These are phyloP conservation scores for Listronotus bonariensis DNA, from an alignment of 1,140 invertebrate species.

Conservation along the genomic window DNA sequence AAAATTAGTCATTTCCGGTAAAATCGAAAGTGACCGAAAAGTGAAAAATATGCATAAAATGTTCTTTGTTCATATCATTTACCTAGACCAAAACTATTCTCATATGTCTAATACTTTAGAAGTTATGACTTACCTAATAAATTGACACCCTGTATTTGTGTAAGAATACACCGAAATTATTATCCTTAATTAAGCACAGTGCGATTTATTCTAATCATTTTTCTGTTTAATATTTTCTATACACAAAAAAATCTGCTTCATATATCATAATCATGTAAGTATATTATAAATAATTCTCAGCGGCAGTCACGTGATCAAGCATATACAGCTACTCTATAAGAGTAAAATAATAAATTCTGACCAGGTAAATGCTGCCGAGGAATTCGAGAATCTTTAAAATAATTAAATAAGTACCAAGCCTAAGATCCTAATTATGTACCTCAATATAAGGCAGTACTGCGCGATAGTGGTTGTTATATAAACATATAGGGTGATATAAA, in stretches of 20 bases:
- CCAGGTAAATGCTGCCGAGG: slow-evolving; percentile 10
- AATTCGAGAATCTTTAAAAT: slow-evolving; percentile 7
- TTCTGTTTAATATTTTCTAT: slow-evolving; percentile 28
- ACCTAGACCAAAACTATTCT: too few relatives aligned
- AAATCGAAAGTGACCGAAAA: too few relatives aligned
- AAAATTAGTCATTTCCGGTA: too few relatives aligned
- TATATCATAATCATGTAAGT: slow-evolving; percentile 13
- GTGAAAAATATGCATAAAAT: too few relatives aligned
- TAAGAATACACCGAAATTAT: neutral
- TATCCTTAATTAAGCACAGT: slow-evolving; percentile 26
- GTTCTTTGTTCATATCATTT: too few relatives aligned
- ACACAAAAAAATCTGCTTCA: slow-evolving; percentile 25
- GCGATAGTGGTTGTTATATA: neutral
- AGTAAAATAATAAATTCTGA: slow-evolving; percentile 35
- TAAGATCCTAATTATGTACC: slow-evolving; percentile 5
- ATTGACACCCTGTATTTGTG: too few relatives aligned
- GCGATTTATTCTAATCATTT: slow-evolving; percentile 27
- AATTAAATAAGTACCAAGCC: slow-evolving; percentile 20
- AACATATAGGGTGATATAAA: too few relatives aligned
- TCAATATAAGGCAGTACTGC: slow-evolving; percentile 15
- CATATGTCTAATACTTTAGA: too few relatives aligned
- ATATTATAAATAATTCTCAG: slow-evolving; percentile 1
- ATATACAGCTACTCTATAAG: slow-evolving; percentile 42
- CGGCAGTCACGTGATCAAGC: slow-evolving; percentile 10
- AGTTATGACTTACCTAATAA: too few relatives aligned